Evolutionary conservation across 2,113 vertebrate genomes (phyloP).

Genomic region (Planiliza haematocheilus): DNA sequence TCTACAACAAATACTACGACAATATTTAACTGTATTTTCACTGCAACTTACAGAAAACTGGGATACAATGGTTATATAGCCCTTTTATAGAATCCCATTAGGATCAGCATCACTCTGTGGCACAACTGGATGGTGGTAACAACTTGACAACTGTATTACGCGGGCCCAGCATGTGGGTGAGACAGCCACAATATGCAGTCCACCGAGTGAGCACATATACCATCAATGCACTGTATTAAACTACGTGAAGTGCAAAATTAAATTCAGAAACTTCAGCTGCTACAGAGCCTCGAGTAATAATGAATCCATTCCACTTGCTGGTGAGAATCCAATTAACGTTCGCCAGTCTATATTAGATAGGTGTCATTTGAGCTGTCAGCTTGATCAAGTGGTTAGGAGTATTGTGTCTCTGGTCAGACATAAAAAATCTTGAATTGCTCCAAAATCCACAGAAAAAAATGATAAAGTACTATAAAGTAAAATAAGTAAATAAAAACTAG

Average conservation of each 20-base stretch:
- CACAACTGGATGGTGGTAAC: too few species aligned
- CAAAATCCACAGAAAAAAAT: too few species aligned
- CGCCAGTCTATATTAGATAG: constrained; percentile 20
- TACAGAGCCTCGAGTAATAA: constrained; percentile 10
- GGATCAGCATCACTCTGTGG: too few species aligned
- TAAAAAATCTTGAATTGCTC: not conserved
- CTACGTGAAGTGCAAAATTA: constrained; percentile 6
- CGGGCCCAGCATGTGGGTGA: too few species aligned
- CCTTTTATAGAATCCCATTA: too few species aligned
- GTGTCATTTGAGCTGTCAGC: constrained; percentile 34
- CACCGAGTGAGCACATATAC: not conserved
- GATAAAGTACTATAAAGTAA: too few species aligned
- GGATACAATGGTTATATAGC: too few species aligned
- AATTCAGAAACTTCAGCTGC: not conserved
- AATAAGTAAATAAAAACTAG: too few species aligned
- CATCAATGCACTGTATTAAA: not conserved
- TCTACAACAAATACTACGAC: too few species aligned
- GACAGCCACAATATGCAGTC: not conserved
- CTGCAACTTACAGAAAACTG: too few species aligned
- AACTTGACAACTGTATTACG: too few species aligned
- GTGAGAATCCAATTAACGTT: constrained; percentile 42
- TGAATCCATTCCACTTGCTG: constrained; percentile 10
- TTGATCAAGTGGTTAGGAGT: constrained; percentile 21
- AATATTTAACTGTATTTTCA: too few species aligned
- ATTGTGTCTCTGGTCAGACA: not conserved